phyloP scores from a whole-genome alignment of 2,888 invertebrate species.

The Caenorhabditis sp. region DNA sequence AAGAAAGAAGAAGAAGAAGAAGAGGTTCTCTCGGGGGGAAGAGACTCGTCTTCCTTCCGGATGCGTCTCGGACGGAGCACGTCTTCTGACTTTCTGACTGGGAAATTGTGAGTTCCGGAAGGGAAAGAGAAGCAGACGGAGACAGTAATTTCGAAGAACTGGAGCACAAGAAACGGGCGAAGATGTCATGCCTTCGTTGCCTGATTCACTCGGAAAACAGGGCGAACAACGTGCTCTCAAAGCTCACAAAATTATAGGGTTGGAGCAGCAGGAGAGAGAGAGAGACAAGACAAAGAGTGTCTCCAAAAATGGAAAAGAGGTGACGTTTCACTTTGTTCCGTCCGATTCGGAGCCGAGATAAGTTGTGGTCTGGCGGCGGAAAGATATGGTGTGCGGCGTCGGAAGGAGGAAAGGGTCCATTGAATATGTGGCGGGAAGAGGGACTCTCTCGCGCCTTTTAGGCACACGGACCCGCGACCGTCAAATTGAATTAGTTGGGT shows the following conservation, averaged over 20 bases:
- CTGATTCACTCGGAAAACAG: not conserved
- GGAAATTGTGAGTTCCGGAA: no score
- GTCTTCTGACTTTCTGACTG: no score
- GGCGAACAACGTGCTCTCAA: conserved; percentile 6
- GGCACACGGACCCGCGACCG: conserved; percentile 24
- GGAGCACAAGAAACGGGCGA: no score
- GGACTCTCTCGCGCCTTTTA: conserved; percentile 37
- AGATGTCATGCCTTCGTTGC: not conserved
- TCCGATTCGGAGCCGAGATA: conserved; percentile 44
- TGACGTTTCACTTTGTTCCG: conserved; percentile 21
- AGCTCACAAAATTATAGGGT: conserved; percentile 17
- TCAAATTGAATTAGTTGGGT: conserved; percentile 61
- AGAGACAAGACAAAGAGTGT: not conserved
- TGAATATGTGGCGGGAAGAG: conserved; percentile 9
- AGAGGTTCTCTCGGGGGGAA: not conserved
- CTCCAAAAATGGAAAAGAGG: not conserved
- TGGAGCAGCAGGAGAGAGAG: not conserved
- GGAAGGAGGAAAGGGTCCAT: conserved; percentile 14
- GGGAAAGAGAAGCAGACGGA: no score
- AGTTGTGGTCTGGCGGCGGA: not conserved
- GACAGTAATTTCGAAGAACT: no score
- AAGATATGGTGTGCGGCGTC: conserved; percentile 3
- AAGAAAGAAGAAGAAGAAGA: not conserved
- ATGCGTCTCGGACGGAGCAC: not conserved
- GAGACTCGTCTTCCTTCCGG: not conserved